Evolutionary conservation across 2,888 invertebrate genomes (phyloP), one percentile per base, ranked within the genome.

Genomic region (Oscheius sp.): DNA sequence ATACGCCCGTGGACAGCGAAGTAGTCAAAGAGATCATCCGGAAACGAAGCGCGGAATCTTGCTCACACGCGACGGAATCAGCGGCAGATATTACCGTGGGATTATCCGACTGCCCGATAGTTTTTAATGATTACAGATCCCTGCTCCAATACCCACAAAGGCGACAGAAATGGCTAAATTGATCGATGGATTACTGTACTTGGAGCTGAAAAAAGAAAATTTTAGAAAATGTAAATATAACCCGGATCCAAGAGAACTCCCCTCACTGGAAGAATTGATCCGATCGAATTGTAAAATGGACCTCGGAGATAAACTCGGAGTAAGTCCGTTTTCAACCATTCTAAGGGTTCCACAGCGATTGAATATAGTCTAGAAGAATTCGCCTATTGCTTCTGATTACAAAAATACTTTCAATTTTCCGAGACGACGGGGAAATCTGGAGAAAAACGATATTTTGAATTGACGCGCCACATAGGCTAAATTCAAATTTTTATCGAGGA

Each of bases 141-240:
- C 52, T 13, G 21, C 66, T 5, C 41, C 56, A 1, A 18, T 69
- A 18, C 2, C n/a, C 0, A 21, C 79, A 25, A 45, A 66, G 27
- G 78, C 78, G 18, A 43, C 58, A 13, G 59, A 74, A 2, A 66
- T 79, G 18, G 72, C 71, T n/a, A 61, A 61, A 23, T 41, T 81
- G 0, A 76, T 81, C 6, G 81, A 81, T 43, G 75, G 77, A 41
- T 41, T 81, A n/a, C n/a, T 76, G 52, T 81, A 81, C 35, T 35
- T 81, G 16, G 81, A 81, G 69, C 59, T 81, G 41, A 79, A 81
- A 72, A 72, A 73, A 29, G 79, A 79, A 6, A 74, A 74, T 1
- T 79, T 81, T 46, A 73, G 81, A 29, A 73, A 69, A 13, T 74
- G 76, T 41, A 66, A 76, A 9, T 81, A 75, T 63, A 80, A 78